Evolutionary conservation across 1,140 invertebrate genomes (phyloP).

Genomic region (Cydia fagiglandana): DNA sequence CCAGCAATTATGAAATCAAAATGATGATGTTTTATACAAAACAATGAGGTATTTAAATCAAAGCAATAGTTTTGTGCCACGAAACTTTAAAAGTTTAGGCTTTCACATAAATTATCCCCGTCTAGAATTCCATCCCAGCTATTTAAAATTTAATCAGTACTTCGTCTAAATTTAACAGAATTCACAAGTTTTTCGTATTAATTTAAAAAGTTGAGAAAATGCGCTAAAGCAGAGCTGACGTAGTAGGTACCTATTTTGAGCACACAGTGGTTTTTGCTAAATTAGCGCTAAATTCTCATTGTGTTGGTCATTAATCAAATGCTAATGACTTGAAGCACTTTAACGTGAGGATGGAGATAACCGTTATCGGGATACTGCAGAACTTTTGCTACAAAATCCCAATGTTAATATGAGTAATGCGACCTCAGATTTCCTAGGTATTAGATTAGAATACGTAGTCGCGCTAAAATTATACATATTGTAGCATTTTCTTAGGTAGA

Average conservation of each 20-base stretch:
- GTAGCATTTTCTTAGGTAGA: too few relatives aligned
- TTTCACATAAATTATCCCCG: slow-evolving; percentile 27
- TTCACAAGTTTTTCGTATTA: slow-evolving; percentile 39
- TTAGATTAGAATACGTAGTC: too few relatives aligned
- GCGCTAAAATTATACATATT: too few relatives aligned
- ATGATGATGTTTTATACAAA: too few relatives aligned
- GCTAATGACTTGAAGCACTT: slow-evolving; percentile 54
- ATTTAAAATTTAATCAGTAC: slow-evolving; percentile 43
- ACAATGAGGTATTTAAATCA: background rate
- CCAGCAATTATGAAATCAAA: too few relatives aligned
- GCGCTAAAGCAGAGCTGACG: slow-evolving; percentile 32
- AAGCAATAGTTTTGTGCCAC: slow-evolving; percentile 48
- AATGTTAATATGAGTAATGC: background rate
- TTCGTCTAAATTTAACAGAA: slow-evolving; percentile 40
- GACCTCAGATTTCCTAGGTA: background rate
- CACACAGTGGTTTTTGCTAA: slow-evolving; percentile 46
- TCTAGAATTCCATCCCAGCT: slow-evolving; percentile 38
- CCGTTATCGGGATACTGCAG: slow-evolving; percentile 12
- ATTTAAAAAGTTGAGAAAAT: slow-evolving; percentile 42
- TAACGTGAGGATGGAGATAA: slow-evolving; percentile 40
- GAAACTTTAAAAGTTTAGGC: slow-evolving; percentile 29
- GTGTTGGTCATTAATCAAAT: slow-evolving; percentile 54
- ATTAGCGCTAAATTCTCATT: slow-evolving; percentile 52
- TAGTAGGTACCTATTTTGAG: slow-evolving; percentile 44
- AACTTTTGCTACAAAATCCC: background rate